Conservation (phyloP, 1,140 invertebrate species). For the Aphis gossypii region DNA sequence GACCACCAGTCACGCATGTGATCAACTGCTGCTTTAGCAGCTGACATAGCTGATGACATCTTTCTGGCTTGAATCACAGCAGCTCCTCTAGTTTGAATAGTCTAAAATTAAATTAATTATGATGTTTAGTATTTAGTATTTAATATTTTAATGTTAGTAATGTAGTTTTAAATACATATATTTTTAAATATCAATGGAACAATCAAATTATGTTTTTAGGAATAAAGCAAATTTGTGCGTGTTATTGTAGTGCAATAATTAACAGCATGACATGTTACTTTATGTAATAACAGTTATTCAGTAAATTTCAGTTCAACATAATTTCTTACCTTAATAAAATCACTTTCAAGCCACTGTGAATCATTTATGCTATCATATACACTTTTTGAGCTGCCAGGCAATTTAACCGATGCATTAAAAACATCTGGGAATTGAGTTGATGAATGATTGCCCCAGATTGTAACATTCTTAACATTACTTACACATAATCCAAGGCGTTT, state of each 20-base stretch:
- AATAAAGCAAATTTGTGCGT: too few relatives aligned
- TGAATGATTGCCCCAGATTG: slow-evolving; percentile 99
- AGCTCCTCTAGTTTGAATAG: slow-evolving; percentile 95
- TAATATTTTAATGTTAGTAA: not conserved
- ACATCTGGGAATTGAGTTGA: slow-evolving; percentile 98
- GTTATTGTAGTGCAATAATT: not conserved
- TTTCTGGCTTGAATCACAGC: slow-evolving; percentile 97
- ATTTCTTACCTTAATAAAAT: slow-evolving; percentile 75
- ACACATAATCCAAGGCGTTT: slow-evolving; percentile 60
- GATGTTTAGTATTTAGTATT: not conserved
- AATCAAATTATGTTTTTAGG: too few relatives aligned
- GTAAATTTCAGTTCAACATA: not conserved
- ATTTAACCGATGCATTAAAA: slow-evolving; percentile 78
- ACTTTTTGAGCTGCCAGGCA: slow-evolving; percentile 64
- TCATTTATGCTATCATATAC: slow-evolving; percentile 83
- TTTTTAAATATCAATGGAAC: too few relatives aligned
- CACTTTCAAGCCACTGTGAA: slow-evolving; percentile 79
- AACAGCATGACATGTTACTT: not conserved
- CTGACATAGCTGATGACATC: slow-evolving; percentile 98
- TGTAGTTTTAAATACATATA: too few relatives aligned
- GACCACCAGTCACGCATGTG: slow-evolving; percentile 97
- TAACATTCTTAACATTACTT: slow-evolving; percentile 75
- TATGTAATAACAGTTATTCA: not conserved
- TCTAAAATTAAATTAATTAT: slow-evolving; percentile 66
- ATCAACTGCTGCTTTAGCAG: slow-evolving; percentile 97